phyloP scores from a whole-genome alignment of 64 coral and sea anemone species.

The Anthopleura sola region DNA sequence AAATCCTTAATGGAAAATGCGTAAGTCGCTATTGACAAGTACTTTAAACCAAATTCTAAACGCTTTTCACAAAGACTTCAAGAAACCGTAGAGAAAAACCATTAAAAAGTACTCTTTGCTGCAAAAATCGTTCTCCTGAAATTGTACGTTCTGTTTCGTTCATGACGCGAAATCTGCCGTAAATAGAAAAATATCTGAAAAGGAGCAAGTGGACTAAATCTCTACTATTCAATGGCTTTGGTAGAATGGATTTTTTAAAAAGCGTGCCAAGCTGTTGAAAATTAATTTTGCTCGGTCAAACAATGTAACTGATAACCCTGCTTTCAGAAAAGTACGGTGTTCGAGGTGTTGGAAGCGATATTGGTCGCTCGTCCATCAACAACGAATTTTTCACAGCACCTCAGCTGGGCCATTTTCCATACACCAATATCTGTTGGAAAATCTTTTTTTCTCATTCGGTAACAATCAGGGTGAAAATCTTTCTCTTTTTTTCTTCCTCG shows the following conservation, averaged over 20 bases:
- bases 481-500: not conserved
- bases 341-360: constrained; percentile 10
- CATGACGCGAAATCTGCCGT: not conserved
- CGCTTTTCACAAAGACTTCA: not conserved
- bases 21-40: not conserved
- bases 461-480: not conserved
- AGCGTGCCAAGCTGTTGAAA: not conserved
- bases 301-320: constrained; percentile 7
- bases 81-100: not conserved
- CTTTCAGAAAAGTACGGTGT: constrained; percentile 1
- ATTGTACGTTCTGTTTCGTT: too few species aligned
- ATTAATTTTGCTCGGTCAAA: not conserved
- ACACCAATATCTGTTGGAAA: not conserved
- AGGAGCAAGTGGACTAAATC: not conserved
- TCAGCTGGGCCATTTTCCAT: not conserved
- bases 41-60: not conserved
- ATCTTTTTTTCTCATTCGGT: not conserved
- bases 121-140: not conserved
- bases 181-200: not conserved
- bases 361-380: constrained; percentile 1
- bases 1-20: not conserved
- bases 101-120: not conserved
- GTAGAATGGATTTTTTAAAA: not conserved
- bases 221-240: not conserved
- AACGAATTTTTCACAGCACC: not conserved